Conservation (phyloP, 2,797 vertebrate genomes). For the Vespertilio murinus region DNA sequence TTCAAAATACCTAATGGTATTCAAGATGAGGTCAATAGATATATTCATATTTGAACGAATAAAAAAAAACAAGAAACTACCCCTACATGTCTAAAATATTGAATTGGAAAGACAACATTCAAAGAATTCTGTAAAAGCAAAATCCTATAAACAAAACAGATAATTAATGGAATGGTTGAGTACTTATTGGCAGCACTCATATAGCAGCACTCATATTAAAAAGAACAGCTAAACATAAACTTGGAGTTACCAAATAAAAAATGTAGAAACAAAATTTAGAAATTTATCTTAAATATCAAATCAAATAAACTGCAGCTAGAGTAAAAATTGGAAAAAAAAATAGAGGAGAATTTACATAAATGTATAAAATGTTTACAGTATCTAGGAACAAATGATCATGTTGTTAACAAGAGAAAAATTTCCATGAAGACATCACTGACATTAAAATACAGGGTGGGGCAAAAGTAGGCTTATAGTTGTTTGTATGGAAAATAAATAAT, state of each 20-base stretch:
- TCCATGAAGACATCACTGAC: neutral
- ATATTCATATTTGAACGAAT: neutral
- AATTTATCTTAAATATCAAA: constrained; percentile 8
- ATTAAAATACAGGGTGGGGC: neutral
- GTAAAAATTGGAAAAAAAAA: neutral
- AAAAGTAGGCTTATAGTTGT: neutral
- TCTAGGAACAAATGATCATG: neutral
- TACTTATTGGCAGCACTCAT: neutral
- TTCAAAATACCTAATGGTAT: neutral
- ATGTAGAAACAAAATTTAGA: neutral
- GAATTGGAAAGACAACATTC: neutral
- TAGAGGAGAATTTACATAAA: neutral
- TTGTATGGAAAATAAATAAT: neutral
- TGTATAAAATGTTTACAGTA: neutral
- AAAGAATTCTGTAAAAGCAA: neutral
- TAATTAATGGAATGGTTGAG: neutral
- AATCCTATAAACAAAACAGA: constrained; percentile 20
- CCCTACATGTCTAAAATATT: neutral
- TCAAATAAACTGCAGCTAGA: neutral
- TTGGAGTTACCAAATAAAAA: neutral
- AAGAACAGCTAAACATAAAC: neutral
- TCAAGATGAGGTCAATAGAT: neutral
- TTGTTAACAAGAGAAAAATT: neutral
- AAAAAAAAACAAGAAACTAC: neutral
- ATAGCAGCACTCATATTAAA: neutral